A percentile compares a stretch with the other conserved stretches of the same genome.
Conservation (phyloP, 2,113 vertebrate genomes). For the Nothoprocta pentlandii region DNA sequence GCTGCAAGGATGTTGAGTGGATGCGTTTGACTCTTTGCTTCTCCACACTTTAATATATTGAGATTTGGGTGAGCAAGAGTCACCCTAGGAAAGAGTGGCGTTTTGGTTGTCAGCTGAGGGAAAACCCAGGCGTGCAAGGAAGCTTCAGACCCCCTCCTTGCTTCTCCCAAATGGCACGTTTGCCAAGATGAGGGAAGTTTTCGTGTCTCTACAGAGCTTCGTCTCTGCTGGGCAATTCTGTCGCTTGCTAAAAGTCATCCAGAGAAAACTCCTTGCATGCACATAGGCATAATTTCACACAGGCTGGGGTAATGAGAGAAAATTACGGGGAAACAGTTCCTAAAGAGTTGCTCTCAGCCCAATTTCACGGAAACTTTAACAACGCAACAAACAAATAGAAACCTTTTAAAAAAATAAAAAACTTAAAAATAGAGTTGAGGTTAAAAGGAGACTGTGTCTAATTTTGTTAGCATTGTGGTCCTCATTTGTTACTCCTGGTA, state of each 20-base stretch:
- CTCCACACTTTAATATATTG: not conserved
- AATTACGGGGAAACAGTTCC: not conserved
- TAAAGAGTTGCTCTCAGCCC: constrained; percentile 8
- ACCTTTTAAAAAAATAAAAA: not conserved
- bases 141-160: not conserved
- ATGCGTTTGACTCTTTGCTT: not conserved
- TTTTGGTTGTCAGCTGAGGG: not conserved
- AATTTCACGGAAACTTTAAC: constrained; percentile 51
- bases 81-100: not conserved
- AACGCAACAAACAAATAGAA: constrained; percentile 20
- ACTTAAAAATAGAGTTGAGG: constrained; percentile 60
- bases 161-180: not conserved
- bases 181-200: not conserved
- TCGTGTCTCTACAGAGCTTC: not conserved
- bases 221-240: not conserved
- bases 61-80: not conserved
- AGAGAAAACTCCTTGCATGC: not conserved
- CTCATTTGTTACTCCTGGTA: constrained; percentile 70
- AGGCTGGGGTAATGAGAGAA: not conserved
- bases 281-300: not conserved
- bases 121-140: not conserved
- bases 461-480: constrained; percentile 64
- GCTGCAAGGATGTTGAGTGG: not conserved
- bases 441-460: constrained; percentile 66
- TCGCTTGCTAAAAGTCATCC: not conserved